Evolutionary conservation across 2,797 vertebrate genomes (phyloP), one percentile per base, ranked within the genome.

Genomic region (Monodelphis domestica): DNA sequence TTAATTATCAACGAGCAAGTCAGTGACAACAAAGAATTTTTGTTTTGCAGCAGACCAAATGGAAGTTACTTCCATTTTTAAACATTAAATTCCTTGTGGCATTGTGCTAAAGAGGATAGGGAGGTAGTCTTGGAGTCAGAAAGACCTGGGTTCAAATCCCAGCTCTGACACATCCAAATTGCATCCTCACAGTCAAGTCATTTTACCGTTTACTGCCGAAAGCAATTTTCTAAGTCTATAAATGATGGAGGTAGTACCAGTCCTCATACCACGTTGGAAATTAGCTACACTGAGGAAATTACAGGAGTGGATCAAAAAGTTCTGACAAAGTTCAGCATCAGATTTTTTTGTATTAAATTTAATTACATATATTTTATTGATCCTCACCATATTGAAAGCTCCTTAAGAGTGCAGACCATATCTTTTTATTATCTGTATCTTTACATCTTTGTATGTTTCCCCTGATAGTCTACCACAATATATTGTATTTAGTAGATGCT

Each of bases 1-100:
- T 96, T 95, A 97, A 78, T 96, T 96, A 97, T 94, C 38, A 92
- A 30, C 96, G 59, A 90, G 50, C 90, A 94, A 95, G 91, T 52
- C 95, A 63, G 96, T 93, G 91, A 95, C 87, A 87, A 55, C 90
- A 91, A 93, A 54, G 56, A 87, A 29, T 14, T 50, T 57, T 92
- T 94, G 59, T 54, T 9, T 96, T 21, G 6, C 11, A 87, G 38
- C 95, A 95, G 89, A 94, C 84, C 21, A 87, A 91, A 53, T 54
- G 52, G 54, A 52, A 59, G 90, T 96, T 97, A 95, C n/a, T 93
- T 90, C 33, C 26, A 93, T 50, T 53, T 93, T 3, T 89, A 45
- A 92, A 88, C 56, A 63, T 53, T 56, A 94, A 88, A 2, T 91
- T 91, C 15, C 24, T 88, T 29, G 50, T 59, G 63, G 89, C 21